These are phyloP conservation scores for Coracias cyanogaster DNA, from an alignment of 2,797 vertebrate species.

Conservation along the genomic window DNA sequence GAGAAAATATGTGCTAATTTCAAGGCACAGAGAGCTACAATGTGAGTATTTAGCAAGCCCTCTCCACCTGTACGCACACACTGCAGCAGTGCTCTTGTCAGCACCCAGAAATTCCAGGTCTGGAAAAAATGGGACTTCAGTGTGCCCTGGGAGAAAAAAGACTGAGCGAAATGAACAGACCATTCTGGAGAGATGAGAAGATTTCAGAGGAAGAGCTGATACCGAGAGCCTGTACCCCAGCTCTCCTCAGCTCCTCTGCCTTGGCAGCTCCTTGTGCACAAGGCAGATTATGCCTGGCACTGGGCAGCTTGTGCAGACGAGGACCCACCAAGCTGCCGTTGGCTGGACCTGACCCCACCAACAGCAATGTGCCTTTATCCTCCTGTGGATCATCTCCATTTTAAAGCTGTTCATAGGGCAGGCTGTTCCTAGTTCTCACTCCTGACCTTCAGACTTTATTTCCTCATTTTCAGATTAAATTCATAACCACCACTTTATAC, in stretches of 20 bases:
- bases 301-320: rapidly evolving
- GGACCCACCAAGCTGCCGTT: background rate
- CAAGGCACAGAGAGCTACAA: background rate
- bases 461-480: background rate
- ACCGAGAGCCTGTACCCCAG: background rate
- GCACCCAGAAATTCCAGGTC: background rate
- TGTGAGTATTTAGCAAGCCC: background rate
- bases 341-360: background rate
- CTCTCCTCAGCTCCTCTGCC: background rate
- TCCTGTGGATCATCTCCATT: background rate
- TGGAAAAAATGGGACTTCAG: background rate
- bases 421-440: background rate
- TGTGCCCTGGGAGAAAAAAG: background rate
- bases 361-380: background rate
- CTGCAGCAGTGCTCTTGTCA: background rate
- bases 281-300: background rate
- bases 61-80: rapidly evolving
- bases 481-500: background rate
- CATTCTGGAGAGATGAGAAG: background rate
- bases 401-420: background rate
- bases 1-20: background rate
- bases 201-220: background rate
- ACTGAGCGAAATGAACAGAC: background rate
- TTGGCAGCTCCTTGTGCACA: background rate
- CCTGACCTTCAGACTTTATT: background rate